These are phyloP conservation scores for Herpetotheres cachinnans DNA, from an alignment of 2,113 vertebrate genomes.

Conservation along the genomic window DNA sequence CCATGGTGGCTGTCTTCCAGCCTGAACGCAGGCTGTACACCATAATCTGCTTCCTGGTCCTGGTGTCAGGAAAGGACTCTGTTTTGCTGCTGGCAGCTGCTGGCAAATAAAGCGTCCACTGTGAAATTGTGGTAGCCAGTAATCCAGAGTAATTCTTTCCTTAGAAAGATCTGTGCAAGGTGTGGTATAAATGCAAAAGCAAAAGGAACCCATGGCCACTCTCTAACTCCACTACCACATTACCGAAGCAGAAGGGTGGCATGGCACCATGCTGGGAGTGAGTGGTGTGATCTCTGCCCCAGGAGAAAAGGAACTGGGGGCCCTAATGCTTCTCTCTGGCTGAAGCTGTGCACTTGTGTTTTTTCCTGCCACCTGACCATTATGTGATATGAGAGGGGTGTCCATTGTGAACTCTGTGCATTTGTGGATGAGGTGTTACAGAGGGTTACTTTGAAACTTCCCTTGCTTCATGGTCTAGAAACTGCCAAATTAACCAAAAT, in stretches of 20 bases:
- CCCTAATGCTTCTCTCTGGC: not conserved
- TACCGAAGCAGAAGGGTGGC: not conserved
- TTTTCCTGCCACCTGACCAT: not conserved
- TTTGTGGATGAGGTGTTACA: not conserved
- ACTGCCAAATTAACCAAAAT: not conserved
- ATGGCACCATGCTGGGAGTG: accelerated
- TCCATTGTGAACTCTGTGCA: accelerated
- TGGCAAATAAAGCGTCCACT: not conserved
- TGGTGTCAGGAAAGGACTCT: not conserved
- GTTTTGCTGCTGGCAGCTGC: not conserved
- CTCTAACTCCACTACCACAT: not conserved
- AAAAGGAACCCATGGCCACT: not conserved
- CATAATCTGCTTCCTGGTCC: not conserved
- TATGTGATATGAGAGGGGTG: not conserved
- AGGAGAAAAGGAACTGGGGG: not conserved
- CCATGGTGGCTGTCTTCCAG: not conserved
- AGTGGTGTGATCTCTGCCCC: not conserved
- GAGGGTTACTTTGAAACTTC: not conserved
- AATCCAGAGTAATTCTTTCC: not conserved
- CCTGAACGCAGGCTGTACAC: not conserved
- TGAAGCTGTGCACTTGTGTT: not conserved
- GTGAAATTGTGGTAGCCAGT: not conserved
- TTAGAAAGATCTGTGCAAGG: not conserved
- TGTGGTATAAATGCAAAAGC: not conserved
- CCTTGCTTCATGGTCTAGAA: not conserved